A percentile compares a stretch with the other conserved stretches of the same genome.
These are phyloP conservation scores for Polia nebulosa DNA, from an alignment of 2,888 invertebrate genomes.

Conservation along the genomic window DNA sequence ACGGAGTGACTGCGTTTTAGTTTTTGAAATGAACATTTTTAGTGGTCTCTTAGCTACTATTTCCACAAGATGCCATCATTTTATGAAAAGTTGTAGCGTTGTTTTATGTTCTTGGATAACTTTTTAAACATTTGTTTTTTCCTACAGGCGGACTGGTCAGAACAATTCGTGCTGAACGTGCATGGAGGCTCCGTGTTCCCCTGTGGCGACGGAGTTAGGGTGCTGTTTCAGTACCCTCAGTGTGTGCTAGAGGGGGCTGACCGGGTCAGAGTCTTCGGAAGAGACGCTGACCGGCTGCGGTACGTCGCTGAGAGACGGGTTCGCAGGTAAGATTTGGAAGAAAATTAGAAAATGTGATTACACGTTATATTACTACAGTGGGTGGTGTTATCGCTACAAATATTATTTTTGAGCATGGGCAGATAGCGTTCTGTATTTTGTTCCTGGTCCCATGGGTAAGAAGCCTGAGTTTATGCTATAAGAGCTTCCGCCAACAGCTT, in stretches of 20 bases:
- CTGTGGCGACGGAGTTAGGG: constrained; percentile 95
- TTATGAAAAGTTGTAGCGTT: not conserved
- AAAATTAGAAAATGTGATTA: too few species aligned
- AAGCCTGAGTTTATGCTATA: too few species aligned
- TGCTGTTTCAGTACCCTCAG: constrained; percentile 96
- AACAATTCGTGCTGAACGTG: constrained; percentile 96
- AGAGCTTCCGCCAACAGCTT: too few species aligned
- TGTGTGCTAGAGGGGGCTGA: constrained; percentile 95
- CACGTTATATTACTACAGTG: too few species aligned
- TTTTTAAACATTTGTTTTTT: constrained; percentile 29
- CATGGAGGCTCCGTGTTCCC: constrained; percentile 96
- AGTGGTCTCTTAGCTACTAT: not conserved
- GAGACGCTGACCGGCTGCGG: constrained; percentile 89
- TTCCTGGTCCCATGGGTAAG: too few species aligned
- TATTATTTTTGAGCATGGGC: too few species aligned
- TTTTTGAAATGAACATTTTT: constrained; percentile 10
- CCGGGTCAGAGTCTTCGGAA: constrained; percentile 95
- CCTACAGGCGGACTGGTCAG: constrained; percentile 95
- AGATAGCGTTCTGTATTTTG: too few species aligned
- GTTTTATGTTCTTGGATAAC: too few species aligned
- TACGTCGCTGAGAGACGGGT: constrained; percentile 87
- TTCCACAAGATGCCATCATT: not conserved
- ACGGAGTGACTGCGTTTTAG: constrained; percentile 17
- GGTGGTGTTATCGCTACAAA: too few species aligned
- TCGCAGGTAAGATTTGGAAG: constrained; percentile 73